Evolutionary conservation across 2,888 invertebrate genomes (phyloP).

Genomic region (Marronus borbonicus): DNA sequence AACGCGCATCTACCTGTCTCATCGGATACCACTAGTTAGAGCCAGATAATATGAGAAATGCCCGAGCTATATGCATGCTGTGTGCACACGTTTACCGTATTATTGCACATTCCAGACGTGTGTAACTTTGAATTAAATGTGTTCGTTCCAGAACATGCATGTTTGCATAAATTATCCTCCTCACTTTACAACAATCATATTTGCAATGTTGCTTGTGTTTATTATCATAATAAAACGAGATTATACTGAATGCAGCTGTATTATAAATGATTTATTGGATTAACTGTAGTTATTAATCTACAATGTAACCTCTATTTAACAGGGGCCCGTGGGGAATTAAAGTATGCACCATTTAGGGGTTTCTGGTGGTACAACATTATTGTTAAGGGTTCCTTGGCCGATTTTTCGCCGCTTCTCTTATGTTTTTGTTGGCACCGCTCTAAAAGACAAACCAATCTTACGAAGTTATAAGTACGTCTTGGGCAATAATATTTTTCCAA

Average conservation of each 20-base stretch:
- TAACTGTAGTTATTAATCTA: too few species aligned
- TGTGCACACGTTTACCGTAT: slow-evolving; percentile 12
- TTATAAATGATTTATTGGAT: too few species aligned
- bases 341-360: too few species aligned
- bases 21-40: slow-evolving; percentile 11
- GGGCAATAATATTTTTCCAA: too few species aligned
- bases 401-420: too few species aligned
- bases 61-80: neutral
- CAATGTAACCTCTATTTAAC: too few species aligned
- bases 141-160: neutral
- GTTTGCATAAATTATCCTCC: slow-evolving; percentile 4
- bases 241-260: neutral
- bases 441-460: too few species aligned
- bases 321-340: too few species aligned
- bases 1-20: neutral
- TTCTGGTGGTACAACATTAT: too few species aligned
- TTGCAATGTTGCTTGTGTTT: neutral
- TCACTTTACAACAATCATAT: neutral
- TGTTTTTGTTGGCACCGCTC: too few species aligned
- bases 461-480: too few species aligned
- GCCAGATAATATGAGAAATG: slow-evolving; percentile 12
- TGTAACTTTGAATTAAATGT: slow-evolving; percentile 1
- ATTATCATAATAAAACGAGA: neutral
- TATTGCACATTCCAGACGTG: slow-evolving; percentile 13
- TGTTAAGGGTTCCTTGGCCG: too few species aligned